phyloP scores from a whole-genome alignment of 1,140 invertebrate species.

The Drosophila cardini region DNA sequence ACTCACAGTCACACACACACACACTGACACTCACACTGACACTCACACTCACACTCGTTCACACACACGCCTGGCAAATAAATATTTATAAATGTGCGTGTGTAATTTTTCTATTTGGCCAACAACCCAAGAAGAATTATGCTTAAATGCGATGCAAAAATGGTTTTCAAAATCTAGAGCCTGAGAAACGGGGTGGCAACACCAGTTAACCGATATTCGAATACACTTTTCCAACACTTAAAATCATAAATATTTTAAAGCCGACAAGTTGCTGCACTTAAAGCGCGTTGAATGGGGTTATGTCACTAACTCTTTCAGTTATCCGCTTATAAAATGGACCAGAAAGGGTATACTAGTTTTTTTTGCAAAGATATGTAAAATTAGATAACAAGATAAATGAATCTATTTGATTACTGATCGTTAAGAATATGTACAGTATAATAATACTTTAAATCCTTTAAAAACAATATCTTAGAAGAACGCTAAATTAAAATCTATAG shows the following conservation, averaged over 20 bases:
- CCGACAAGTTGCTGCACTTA: not conserved
- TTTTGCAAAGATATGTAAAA: not conserved
- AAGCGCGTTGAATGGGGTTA: not conserved
- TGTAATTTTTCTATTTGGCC: constrained; percentile 52
- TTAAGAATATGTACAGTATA: too few species aligned
- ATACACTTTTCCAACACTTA: constrained; percentile 8
- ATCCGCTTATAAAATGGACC: not conserved
- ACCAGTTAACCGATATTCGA: not conserved
- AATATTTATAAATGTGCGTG: constrained; percentile 61
- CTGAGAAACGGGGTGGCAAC: not conserved
- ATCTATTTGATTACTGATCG: too few species aligned
- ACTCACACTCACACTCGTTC: too few species aligned
- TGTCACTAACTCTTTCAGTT: not conserved
- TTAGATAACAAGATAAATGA: too few species aligned
- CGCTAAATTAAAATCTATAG: too few species aligned
- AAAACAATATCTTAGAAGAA: too few species aligned
- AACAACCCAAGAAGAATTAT: not conserved
- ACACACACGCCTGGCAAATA: constrained; percentile 32
- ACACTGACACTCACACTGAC: constrained; percentile 1
- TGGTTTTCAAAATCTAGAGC: constrained; percentile 23
- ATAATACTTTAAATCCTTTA: too few species aligned
- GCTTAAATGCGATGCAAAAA: constrained; percentile 41
- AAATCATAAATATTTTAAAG: constrained; percentile 3
- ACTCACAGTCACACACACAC: constrained; percentile 18
- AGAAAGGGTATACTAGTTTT: not conserved